Evolutionary conservation across 2,113 vertebrate species (phyloP), one percentile per base, ranked within the genome.

Genomic region (Sula dactylatra): DNA sequence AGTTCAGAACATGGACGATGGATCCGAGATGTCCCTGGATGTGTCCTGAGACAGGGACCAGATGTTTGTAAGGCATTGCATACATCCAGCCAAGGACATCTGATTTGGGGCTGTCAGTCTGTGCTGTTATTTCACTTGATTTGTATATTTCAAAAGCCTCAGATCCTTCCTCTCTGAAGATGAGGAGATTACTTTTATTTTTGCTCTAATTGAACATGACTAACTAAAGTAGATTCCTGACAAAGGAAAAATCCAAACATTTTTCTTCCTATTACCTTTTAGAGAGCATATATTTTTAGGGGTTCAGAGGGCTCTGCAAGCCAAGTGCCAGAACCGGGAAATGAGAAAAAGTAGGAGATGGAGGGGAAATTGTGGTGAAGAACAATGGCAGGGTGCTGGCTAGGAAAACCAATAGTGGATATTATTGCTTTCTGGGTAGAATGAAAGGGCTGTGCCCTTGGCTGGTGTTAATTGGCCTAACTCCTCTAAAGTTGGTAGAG

Each of bases 401-500:
- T 91, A 74, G 59, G 82, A 59, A 90, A 88, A 95, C 18, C 83
- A 90, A 84, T 82, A 84, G 72, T 85, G 78, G 71, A 74, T 90
- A 86, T 90, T 88, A 72, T 73, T 93, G 92, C 85, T 85, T 90
- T 93, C 36, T 83, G 86, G 42, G 59, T 36, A 83, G 82, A 88
- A 90, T n/a, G 55, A 94, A 94, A 93, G 78, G 74, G 50, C 59
- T 93, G 38, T 80, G 82, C 67, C 84, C 45, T 86, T 85, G 85
- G 64, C 66, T 92, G 55, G 84, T 96, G 95, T 94, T 97, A 97
- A 95, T 91, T 91, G 93, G 71, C 66, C 93, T 88, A 90, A 56
- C 74, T 93, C 66, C 64, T 80, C 82, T 77, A 82, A 93, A 80
- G 54, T 7, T 90, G 87, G 87, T 77, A 83, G 52, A 90, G 73